phyloP scores from a whole-genome alignment of 2,797 vertebrate species.

The Gymnoscopelus microlampas region DNA sequence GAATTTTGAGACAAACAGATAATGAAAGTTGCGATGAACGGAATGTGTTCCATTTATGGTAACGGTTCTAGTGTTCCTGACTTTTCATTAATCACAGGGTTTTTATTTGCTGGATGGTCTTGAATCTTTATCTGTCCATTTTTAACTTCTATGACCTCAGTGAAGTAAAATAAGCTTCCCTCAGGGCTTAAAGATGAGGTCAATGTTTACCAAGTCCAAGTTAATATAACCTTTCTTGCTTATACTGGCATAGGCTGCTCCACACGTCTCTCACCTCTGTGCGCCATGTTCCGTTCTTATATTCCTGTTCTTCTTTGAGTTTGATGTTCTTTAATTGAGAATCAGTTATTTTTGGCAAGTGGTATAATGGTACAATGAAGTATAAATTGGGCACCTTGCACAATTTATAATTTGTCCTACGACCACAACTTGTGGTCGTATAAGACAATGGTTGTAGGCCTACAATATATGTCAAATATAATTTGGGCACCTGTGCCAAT shows the following conservation, averaged over 20 bases:
- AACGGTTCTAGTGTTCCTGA: neutral
- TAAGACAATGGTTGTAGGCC: too few relatives aligned
- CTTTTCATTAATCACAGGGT: conserved; percentile 5
- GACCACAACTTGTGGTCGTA: too few relatives aligned
- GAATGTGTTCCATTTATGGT: conserved; percentile 10
- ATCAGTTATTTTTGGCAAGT: too few relatives aligned
- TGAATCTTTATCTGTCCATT: conserved; percentile 10
- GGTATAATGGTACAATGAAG: too few relatives aligned
- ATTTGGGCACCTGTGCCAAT: too few relatives aligned
- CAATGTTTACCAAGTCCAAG: conserved; percentile 9
- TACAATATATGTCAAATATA: too few relatives aligned
- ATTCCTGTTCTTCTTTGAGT: neutral
- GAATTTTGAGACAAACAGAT: neutral
- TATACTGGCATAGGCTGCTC: neutral
- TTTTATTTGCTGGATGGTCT: neutral
- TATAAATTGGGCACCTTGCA: too few relatives aligned
- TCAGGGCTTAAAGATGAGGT: neutral
- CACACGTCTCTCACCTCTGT: conserved; percentile 8
- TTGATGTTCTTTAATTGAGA: neutral
- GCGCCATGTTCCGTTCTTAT: neutral
- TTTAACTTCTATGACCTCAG: neutral
- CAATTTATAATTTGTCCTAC: too few relatives aligned
- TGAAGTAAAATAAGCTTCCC: neutral
- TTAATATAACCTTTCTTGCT: conserved; percentile 15
- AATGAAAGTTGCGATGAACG: conserved; percentile 5